Evolutionary conservation across 2,888 invertebrate genomes (phyloP).

Genomic region (Julus scanicus): DNA sequence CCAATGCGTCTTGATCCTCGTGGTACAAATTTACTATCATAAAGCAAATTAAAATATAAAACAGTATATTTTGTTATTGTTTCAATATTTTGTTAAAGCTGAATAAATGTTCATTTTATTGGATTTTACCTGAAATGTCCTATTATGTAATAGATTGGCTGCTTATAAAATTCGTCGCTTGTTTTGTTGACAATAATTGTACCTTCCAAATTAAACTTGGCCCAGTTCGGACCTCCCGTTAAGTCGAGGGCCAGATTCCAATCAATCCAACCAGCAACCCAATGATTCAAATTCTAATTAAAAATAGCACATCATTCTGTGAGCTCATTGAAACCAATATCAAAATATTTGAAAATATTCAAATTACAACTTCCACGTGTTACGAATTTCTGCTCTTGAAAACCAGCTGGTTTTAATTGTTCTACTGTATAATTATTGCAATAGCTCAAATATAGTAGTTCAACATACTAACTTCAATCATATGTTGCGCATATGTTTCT

Average conservation of each 20-base stretch:
- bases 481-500: constrained; percentile 36
- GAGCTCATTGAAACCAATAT: background rate
- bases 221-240: constrained; percentile 53
- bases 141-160: constrained; percentile 51
- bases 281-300: constrained; percentile 53
- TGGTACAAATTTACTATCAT: constrained; percentile 53
- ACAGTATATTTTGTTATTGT: background rate
- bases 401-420: too few species aligned
- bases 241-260: constrained; percentile 55
- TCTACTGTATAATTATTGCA: too few species aligned
- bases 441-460: background rate
- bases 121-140: constrained; percentile 54
- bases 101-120: background rate
- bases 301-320: background rate
- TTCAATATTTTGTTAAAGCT: background rate
- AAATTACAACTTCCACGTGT: background rate
- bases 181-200: constrained; percentile 54
- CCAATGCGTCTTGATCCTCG: constrained; percentile 34
- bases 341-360: background rate
- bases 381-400: too few species aligned
- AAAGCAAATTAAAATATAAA: background rate
- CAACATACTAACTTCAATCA: constrained; percentile 46
- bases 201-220: constrained; percentile 50
- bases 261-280: constrained; percentile 55
- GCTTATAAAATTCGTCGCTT: constrained; percentile 54